Evolutionary conservation across 1,140 invertebrate genomes (phyloP), one percentile per base, ranked within the genome.

Genomic region (Hyles vespertilio): DNA sequence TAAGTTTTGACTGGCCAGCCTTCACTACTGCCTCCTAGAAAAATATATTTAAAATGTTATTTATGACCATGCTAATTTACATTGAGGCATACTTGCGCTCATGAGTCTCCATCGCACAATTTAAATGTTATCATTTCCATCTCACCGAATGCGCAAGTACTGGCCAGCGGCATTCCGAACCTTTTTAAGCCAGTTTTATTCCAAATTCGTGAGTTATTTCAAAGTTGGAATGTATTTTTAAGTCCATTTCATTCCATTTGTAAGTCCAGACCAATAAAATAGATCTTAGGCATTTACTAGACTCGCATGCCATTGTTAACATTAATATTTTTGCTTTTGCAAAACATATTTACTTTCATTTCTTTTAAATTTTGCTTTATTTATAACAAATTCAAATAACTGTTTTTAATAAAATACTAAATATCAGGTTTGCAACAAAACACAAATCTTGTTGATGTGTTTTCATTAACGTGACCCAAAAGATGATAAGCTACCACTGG

Each of bases 161-260:
- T 46, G 53, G 40, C 52, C 50, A 22, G 50, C 52, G 56, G 50
- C 56, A 63, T 63, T 50, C 61, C 56, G 33, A 46, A 51, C 56
- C 56, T 54, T 63, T 36, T 58, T 45, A 22, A 56, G 51, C 44
- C 8, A 50, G 58, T 63, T 58, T 58, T 58, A 63, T 56, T 55
- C 54, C 57, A 59, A 59, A 58, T 63, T 59, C 56, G 61, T 58
- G 56, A 59, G 61, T 43, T 55, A 58, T 58, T 58, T 63, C 52
- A 59, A 50, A 63, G 46, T 53, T 51, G 61, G 45, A 32, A 55
- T 47, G 48, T 61, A 63, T 63, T 58, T 58, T 58, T n/a, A n/a
- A n/a, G n/a, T n/a, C n/a, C n/a, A n/a, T n/a, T n/a, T n/a, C n/a
- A n/a, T n/a, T n/a, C n/a, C n/a, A n/a, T n/a, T 58, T 52, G 32